phyloP scores from a whole-genome alignment of 2,797 vertebrate species.

The Chiloscyllium punctatum region DNA sequence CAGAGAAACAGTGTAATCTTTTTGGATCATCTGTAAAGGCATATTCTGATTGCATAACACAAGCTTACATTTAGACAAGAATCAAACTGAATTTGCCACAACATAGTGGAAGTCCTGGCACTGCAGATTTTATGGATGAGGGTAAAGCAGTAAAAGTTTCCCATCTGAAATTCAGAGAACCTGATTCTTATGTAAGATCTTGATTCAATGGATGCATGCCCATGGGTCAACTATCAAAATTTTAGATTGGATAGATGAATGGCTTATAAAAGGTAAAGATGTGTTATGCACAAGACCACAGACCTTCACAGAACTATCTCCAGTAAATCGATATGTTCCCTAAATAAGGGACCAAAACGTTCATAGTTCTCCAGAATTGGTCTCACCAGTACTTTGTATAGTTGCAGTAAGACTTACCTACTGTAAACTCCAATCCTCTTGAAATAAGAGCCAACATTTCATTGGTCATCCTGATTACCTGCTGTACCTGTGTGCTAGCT shows the following conservation, averaged over 20 bases:
- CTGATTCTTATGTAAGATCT: not conserved
- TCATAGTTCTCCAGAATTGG: no score
- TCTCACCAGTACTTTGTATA: no score
- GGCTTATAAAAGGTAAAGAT: not conserved
- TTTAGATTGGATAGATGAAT: not conserved
- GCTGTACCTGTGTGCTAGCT: no score
- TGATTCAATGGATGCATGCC: not conserved
- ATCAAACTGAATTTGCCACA: not conserved
- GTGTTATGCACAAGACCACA: not conserved
- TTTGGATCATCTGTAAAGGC: not conserved
- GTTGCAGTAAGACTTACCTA: no score
- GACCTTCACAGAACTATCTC: no score
- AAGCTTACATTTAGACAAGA: not conserved
- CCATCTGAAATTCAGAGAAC: not conserved
- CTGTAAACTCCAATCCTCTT: no score
- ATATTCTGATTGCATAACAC: no score
- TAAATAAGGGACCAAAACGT: no score
- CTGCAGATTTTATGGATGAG: not conserved
- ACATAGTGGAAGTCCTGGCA: not conserved
- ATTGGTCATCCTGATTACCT: no score
- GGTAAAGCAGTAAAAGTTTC: not conserved
- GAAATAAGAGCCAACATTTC: no score
- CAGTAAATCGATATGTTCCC: no score
- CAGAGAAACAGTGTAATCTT: no score
- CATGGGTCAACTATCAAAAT: not conserved